Base-by-base conservation (phyloP, 2,113 vertebrate genomes). In the Phycodurus eques region DNA sequence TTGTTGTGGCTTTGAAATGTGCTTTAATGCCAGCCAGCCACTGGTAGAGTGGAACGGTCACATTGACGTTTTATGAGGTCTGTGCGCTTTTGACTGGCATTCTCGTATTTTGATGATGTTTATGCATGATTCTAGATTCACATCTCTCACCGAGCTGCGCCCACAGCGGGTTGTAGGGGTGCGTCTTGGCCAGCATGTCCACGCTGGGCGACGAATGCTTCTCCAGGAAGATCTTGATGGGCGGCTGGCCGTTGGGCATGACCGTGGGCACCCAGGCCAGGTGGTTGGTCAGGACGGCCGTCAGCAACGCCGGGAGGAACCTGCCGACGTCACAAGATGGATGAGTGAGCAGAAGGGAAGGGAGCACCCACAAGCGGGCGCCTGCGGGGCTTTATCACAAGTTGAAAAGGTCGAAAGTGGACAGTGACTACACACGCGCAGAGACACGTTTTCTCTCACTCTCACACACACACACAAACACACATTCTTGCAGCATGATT, bases 201-300 rank as follows among this genome's bases (percentile, higher is more conserved):
- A 99, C 96, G 9, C 95, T 98, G 87, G 95, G 94, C 42, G 97
- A 99, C 62, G 98, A 99, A 94, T 99, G 97, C 80, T 99, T 99
- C 89, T 99, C 97, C 73, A 98, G 93, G 92, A 99, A 99, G 88
- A 96, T 98, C 81, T 96, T 95, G 81, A 99, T 96, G 13, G 97
- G 98, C 1, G 97, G 97, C 53, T 99, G 98, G 61, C 97, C 98
- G 31, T 98, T 99, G 61, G 98, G 98, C 96, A 99, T 99, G 77
- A 99, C 97, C 0, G 98, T 99, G 68, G 98, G 97, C 14, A 99
- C 98, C 98, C 98, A 99, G 79, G 97, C 98, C 88, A 99, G 88
- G 80, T 99, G 98, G 88, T 99, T 98, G 60, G 97, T 99, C 86
- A 99, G 92, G 84, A 99, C 88, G 61, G 98, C 97, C 20, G 98